Evolutionary conservation across 2,797 vertebrate genomes (phyloP).

Genomic region (Alfaro cultratus): DNA sequence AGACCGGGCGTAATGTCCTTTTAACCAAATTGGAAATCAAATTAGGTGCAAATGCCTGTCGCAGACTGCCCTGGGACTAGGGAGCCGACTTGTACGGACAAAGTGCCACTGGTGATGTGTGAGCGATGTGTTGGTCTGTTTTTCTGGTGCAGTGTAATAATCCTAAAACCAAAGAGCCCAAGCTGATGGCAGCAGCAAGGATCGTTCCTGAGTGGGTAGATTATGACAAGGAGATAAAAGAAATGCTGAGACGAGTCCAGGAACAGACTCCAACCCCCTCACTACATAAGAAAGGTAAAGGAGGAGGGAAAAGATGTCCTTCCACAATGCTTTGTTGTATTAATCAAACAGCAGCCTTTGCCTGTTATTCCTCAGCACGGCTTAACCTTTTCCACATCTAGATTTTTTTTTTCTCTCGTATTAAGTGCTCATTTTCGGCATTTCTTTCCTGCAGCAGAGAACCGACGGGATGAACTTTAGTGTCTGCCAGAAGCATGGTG

Average conservation of each 20-base stretch:
- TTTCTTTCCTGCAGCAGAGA: conserved; percentile 69
- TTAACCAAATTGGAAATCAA: conserved; percentile 76
- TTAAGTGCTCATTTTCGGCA: conserved; percentile 19
- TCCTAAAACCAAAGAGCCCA: conserved; percentile 98
- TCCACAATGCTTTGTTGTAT: not conserved
- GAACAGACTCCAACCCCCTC: conserved; percentile 52
- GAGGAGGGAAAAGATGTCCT: not conserved
- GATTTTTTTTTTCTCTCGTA: conserved; percentile 4
- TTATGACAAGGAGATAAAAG: conserved; percentile 90
- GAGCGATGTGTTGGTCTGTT: conserved; percentile 49
- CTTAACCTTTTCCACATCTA: conserved; percentile 15
- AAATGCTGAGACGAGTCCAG: conserved; percentile 79
- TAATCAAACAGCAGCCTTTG: conserved; percentile 2
- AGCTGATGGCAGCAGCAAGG: conserved; percentile 89
- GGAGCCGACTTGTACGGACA: conserved; percentile 43
- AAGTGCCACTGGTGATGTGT: conserved; percentile 37
- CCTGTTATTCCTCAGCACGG: conserved; percentile 1
- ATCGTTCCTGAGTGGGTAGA: conserved; percentile 94
- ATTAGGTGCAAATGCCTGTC: conserved; percentile 62
- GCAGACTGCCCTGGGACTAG: conserved; percentile 53
- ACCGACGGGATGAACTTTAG: conserved; percentile 92
- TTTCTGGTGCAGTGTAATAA: conserved; percentile 90
- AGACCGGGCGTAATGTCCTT: conserved; percentile 69
- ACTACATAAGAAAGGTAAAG: conserved; percentile 61
- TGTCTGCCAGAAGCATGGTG: conserved; percentile 46